Base-by-base conservation (phyloP, 2,888 invertebrate genomes). In the Pantelozetes paolii region DNA sequence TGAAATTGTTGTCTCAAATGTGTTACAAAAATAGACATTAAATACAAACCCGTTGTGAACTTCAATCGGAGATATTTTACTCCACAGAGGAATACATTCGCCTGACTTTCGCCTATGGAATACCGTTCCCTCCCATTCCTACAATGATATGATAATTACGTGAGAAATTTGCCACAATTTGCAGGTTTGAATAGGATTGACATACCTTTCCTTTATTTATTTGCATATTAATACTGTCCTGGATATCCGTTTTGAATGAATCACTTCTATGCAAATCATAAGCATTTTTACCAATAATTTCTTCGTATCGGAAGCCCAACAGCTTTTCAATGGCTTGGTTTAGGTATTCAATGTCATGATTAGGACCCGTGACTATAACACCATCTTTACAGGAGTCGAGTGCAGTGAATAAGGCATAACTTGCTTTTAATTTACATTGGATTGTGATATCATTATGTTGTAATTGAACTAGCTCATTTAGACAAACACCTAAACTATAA, bases 321-420 rank as follows among this genome's bases (percentile, higher is more conserved):
- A 91, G 84, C 77, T 89, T 88, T 83, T 93, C 92, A 83, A 90
- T 90, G 28, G 92, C 88, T 80, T 89, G 89, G 83, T 95, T 95
- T 78, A 91, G 89, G 82, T 92, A 90, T 91, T 94, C 89, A 82
- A 94, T 88, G 83, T 89, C 87, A 81, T 91, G 89, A 80, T 89
- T 87, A 80, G 90, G 89, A 82, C 93, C 92, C 26, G 94, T 92
- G 78, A 96, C 88, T 78, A 94, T 89, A 23, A 95, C 88, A 78
- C 93, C 88, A 82, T 95, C 94, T 75, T 88, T 87, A 70, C 90
- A 90, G 81, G 90, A 88, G 83, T 94, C 93, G 72, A 91, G 85
- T n/a, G 94, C 93, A 30, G 90, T 88, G 78, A 92, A 89, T 23
- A 95, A 86, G 6, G 92, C 90, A 79, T 90, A 88, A 26, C 89